These are phyloP conservation scores for Redunca redunca DNA, from an alignment of 2,113 vertebrate genomes.

Conservation along the genomic window DNA sequence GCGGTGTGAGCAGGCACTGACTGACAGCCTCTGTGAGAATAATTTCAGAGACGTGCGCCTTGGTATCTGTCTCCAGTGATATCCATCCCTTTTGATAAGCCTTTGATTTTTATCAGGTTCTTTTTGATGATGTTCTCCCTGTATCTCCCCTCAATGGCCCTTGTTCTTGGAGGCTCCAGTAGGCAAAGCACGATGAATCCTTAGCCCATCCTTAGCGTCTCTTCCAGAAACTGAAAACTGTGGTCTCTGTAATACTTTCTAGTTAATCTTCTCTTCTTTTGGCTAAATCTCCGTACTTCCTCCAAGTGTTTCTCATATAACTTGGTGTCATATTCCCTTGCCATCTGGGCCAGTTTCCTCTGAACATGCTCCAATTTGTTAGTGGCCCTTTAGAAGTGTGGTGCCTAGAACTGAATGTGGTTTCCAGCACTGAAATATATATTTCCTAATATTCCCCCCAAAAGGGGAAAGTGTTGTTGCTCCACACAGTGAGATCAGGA, in stretches of 20 bases:
- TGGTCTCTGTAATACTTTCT: not conserved
- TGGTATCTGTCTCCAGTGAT: not conserved
- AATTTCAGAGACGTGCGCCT: not conserved
- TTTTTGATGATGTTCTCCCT: not conserved
- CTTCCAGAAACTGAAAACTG: not conserved
- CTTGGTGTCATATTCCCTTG: conserved; percentile 15
- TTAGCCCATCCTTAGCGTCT: not conserved
- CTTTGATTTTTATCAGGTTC: not conserved
- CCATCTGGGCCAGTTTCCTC: conserved; percentile 46
- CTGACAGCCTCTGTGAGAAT: not conserved
- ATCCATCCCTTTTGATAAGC: not conserved
- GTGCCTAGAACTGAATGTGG: conserved; percentile 31
- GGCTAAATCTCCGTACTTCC: conserved; percentile 29
- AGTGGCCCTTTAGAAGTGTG: conserved; percentile 31
- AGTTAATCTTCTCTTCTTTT: conserved; percentile 19
- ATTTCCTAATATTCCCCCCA: not conserved
- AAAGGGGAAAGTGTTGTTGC: not conserved
- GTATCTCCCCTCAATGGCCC: not conserved
- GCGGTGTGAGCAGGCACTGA: not conserved
- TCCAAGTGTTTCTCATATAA: conserved; percentile 47
- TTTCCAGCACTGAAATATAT: conserved; percentile 47
- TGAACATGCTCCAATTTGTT: conserved; percentile 51
- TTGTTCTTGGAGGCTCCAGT: not conserved
- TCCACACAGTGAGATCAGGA: not conserved
- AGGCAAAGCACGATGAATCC: not conserved